Percentiles rank a stretch among this genome's conserved stretches.
These are phyloP conservation scores for Centropus unirufus DNA, from an alignment of 2,113 vertebrate genomes.

Conservation along the genomic window DNA sequence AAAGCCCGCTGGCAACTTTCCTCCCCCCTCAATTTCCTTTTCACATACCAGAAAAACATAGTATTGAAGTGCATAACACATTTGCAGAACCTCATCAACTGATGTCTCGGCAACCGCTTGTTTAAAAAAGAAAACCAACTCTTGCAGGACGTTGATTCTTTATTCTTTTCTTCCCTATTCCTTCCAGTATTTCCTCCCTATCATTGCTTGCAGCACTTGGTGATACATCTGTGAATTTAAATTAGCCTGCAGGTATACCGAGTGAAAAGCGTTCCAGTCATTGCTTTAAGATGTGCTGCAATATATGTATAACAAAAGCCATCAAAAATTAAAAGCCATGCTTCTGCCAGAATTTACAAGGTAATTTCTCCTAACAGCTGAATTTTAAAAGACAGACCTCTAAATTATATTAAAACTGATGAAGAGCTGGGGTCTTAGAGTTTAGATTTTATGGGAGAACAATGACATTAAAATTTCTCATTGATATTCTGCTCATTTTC, in stretches of 20 bases:
- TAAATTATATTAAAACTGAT: background rate
- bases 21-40: background rate
- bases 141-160: background rate
- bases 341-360: background rate
- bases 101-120: background rate
- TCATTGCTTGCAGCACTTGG: background rate
- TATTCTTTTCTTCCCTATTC: background rate
- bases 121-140: background rate
- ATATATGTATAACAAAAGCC: background rate
- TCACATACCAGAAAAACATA: background rate
- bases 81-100: background rate
- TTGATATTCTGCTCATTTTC: background rate
- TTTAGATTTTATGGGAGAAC: background rate
- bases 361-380: background rate
- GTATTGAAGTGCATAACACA: background rate
- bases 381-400: background rate
- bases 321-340: background rate
- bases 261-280: background rate
- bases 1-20: background rate
- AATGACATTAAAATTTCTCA: background rate
- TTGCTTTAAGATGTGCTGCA: background rate
- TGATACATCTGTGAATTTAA: background rate
- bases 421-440: background rate
- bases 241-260: background rate
- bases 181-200: background rate